Evolutionary conservation across 1,140 invertebrate species (phyloP), one percentile per base, ranked within the genome.

Genomic region (Euborellia annulipes): DNA sequence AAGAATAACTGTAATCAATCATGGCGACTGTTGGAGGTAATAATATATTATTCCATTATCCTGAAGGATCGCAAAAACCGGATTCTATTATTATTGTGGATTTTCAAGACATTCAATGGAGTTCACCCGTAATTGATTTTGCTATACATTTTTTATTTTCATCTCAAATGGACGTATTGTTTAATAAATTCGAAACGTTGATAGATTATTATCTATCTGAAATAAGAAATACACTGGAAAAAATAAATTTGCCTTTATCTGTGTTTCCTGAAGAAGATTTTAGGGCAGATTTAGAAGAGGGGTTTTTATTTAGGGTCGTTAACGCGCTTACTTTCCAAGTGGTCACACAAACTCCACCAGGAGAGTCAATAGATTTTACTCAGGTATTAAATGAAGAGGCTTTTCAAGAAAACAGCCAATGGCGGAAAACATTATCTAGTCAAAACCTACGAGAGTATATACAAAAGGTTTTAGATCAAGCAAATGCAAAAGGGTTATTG

Each of bases 111-210:
- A 16, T 30, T 3, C 40, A 48, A 3, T 46, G 69, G 37, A 57
- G 62, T 6, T 75, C 67, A 16, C 59, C 70, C 2, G 43, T 66
- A 0, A 59, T 70, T 3, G 76, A 79, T 53, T 43, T 79, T 7
- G 52, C 70, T 0, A 77, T 77, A 41, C 68, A 75, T 38, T 47
- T 78, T 1, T 66, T 68, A n/a, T 68, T 67, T 0, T 75, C 72
- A 44, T 56, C 7, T 53, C 62, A 4, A 3, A 54, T 57, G 3
- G 50, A 60, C 0, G 56, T 70, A 0, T 47, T 65, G 1, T 59
- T 64, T 0, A 21, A 1, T 7, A 13, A 64, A 3, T 57, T 54
- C 14, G 57, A 66, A 4, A 46, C 47, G 0, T 13, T 73, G 1
- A 48, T 71, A 1, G 43, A 59, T 2, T 67, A 68, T 13, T 70